Evolutionary conservation across 2,797 vertebrate genomes (phyloP), one percentile per base, ranked within the genome.

Genomic region (Danio choprae): DNA sequence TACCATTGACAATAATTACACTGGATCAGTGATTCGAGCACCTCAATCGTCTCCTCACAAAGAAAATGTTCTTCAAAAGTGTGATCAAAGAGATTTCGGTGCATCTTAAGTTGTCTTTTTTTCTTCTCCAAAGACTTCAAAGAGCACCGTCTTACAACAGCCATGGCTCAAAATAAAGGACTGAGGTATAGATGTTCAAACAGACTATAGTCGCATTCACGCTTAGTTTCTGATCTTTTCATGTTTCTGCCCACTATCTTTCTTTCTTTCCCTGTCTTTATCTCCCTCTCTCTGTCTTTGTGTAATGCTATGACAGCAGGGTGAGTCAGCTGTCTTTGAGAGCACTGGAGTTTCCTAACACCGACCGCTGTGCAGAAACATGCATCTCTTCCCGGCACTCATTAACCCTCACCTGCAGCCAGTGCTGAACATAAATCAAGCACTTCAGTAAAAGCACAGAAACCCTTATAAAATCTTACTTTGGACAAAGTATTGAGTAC

Each of bases 51-150:
- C 89, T 85, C 82, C 82, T 81, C 84, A 89, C 89, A 92, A 91
- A 92, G 89, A 83, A 83, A 84, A 87, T 88, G 13, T 90, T 90
- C 83, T 87, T 85, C 88, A 85, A 87, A 90, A 87, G 86, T 81
- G 71, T 85, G 91, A 94, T 94, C 93, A 94, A 93, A 94, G 90
- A 79, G 50, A 59, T 77, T 38, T 59, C 41, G 58, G 79, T 85
- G 87, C 87, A 84, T 88, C 88, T 90, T 87, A 77, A 90, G 89
- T 87, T 86, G 83, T 82, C 81, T 88, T 88, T 29, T 29, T 29
- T 88, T 83, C 86, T 77, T 87, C 83, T 88, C 84, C 81, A 87
- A 81, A 85, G 64, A 90, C 90, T 87, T 94, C 92, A 94, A 94
- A 94, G 91, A 67, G 43, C 2, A 81, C 89, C 86, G 86, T 91